These are phyloP conservation scores for Peromyscus maniculatus DNA, from an alignment of 2,113 vertebrate genomes.

Conservation along the genomic window DNA sequence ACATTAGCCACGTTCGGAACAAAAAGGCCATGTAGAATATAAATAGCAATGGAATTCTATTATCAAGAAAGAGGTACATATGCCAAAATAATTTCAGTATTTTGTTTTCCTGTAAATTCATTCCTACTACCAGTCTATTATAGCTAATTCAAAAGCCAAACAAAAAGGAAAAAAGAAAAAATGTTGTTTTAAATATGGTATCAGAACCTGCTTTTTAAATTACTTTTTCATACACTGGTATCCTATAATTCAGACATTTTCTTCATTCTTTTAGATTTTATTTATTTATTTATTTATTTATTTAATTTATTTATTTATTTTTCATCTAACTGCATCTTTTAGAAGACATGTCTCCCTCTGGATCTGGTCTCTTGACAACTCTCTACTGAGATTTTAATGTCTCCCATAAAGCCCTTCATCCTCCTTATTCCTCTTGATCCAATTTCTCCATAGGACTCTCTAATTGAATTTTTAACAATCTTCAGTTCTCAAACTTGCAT, in stretches of 20 bases:
- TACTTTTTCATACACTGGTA: neutral
- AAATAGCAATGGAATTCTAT: neutral
- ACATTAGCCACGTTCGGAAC: no score
- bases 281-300: neutral
- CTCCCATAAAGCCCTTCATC: neutral
- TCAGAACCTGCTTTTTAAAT: neutral
- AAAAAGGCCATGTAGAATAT: neutral
- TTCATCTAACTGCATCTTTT: neutral
- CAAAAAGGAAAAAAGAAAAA: no score
- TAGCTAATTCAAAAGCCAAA: neutral
- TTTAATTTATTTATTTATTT: neutral
- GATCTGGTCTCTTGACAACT: neutral
- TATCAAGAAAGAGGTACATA: neutral
- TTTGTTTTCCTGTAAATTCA: neutral
- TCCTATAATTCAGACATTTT: neutral
- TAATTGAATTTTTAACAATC: neutral
- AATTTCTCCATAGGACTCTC: neutral
- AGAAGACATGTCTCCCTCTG: neutral
- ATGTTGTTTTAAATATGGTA: neutral
- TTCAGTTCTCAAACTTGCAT: neutral
- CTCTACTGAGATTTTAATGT: neutral
- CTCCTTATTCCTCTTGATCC: neutral
- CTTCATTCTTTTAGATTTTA: neutral
- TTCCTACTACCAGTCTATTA: neutral
- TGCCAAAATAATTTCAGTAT: neutral